Evolutionary conservation across 64 coral and sea anemone genomes (phyloP).

Genomic region (Pocillopora verrucosa): DNA sequence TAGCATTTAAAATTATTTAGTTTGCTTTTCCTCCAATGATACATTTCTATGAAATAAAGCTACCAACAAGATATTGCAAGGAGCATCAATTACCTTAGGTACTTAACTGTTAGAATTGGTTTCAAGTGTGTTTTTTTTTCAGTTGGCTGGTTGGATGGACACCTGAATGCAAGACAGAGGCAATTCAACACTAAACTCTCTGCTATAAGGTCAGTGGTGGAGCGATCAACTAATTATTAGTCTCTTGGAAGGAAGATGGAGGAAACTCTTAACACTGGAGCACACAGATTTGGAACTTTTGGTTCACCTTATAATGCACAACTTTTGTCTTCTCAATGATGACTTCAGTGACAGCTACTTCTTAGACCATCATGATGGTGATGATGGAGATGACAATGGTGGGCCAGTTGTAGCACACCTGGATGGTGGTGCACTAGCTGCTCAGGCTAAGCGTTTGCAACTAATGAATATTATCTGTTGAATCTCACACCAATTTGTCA

Average conservation of each 20-base stretch:
- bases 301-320: slow-evolving; percentile 57
- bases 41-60: no score
- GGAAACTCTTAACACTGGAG: slow-evolving; percentile 35
- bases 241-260: slow-evolving; percentile 63
- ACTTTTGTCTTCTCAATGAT: slow-evolving; percentile 36
- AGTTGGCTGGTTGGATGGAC: slow-evolving; percentile 48
- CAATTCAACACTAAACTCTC: slow-evolving; percentile 44
- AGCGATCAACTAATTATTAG: slow-evolving; percentile 30
- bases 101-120: no score
- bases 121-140: background rate
- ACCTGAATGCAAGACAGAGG: slow-evolving; percentile 28
- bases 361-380: slow-evolving; percentile 41
- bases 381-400: slow-evolving; percentile 10
- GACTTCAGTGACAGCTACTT: slow-evolving; percentile 51
- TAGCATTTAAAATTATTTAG: no score
- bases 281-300: slow-evolving; percentile 56
- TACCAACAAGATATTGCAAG: no score
- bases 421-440: background rate
- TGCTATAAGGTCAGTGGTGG: slow-evolving; percentile 11
- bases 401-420: background rate
- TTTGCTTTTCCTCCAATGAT: no score
- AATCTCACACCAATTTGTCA: background rate
- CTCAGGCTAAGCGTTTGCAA: background rate
- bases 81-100: background rate
- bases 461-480: slow-evolving; percentile 1